Evolutionary conservation across 2,797 vertebrate species (phyloP).

Genomic region (Xyrichtys novacula): DNA sequence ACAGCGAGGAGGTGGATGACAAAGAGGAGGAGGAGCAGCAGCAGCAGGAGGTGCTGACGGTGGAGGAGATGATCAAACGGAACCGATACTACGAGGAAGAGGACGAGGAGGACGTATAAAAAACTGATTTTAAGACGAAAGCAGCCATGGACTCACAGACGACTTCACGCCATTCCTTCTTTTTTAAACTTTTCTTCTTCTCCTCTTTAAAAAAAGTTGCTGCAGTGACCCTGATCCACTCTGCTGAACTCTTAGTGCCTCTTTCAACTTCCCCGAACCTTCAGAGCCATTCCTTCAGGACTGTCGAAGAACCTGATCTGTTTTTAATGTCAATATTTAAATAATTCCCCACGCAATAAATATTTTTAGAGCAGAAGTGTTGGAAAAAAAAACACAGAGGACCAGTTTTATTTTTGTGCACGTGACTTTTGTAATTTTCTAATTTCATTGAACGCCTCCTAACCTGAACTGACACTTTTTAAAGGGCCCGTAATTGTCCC

Average conservation of each 20-base stretch:
- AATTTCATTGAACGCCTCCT: slow-evolving; percentile 18
- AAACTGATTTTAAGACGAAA: neutral
- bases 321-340: slow-evolving; percentile 44
- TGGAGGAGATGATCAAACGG: slow-evolving; percentile 96
- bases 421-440: slow-evolving; percentile 24
- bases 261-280: slow-evolving; percentile 23
- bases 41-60: slow-evolving; percentile 84
- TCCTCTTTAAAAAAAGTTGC: slow-evolving; percentile 11
- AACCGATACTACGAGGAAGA: slow-evolving; percentile 93
- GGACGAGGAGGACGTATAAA: slow-evolving; percentile 81
- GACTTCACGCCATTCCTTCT: slow-evolving; percentile 22
- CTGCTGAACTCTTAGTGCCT: slow-evolving; percentile 61
- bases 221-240: slow-evolving; percentile 15
- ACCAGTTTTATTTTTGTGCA: slow-evolving; percentile 36
- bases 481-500: neutral
- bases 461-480: neutral
- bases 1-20: slow-evolving; percentile 85
- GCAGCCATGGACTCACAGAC: slow-evolving; percentile 13
- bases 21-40: slow-evolving; percentile 83
- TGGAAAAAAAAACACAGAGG: slow-evolving; percentile 4
- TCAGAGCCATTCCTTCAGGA: slow-evolving; percentile 20
- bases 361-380: slow-evolving; percentile 37
- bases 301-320: neutral
- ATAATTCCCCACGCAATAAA: neutral
- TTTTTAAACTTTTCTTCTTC: slow-evolving; percentile 16